These are phyloP conservation scores for Carposina sasakii DNA, from an alignment of 1,140 invertebrate species.

Conservation along the genomic window DNA sequence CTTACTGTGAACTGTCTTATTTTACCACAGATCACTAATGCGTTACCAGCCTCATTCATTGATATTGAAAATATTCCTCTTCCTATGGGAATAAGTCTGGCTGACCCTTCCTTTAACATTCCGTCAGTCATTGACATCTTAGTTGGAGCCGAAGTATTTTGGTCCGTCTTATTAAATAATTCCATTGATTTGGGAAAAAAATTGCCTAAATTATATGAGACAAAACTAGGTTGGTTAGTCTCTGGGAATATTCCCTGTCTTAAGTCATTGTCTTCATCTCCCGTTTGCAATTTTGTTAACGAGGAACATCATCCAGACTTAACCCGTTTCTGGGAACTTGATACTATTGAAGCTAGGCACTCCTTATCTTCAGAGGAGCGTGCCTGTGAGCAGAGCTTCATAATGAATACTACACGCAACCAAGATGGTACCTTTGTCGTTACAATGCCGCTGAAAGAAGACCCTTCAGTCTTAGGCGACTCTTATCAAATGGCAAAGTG, in stretches of 20 bases:
- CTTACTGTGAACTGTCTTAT: constrained; percentile 24
- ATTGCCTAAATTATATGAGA: constrained; percentile 24
- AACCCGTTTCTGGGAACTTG: constrained; percentile 21
- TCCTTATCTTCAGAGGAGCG: constrained; percentile 19
- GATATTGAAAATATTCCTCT: constrained; percentile 19
- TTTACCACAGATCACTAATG: constrained; percentile 31
- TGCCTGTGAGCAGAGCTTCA: constrained; percentile 18
- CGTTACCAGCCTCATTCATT: constrained; percentile 16
- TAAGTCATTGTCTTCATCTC: background rate
- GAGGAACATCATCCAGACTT: constrained; percentile 9
- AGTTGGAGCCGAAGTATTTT: constrained; percentile 31
- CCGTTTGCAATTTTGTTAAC: constrained; percentile 7
- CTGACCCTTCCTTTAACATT: constrained; percentile 33
- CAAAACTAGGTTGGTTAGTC: constrained; percentile 28
- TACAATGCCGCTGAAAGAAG: constrained; percentile 27
- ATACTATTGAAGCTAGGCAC: constrained; percentile 15
- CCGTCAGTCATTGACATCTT: constrained; percentile 32
- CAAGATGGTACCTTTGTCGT: constrained; percentile 18
- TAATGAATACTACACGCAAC: constrained; percentile 11
- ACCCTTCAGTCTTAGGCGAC: constrained; percentile 18
- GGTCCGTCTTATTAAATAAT: constrained; percentile 20
- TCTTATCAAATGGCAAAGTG: constrained; percentile 9
- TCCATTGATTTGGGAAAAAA: constrained; percentile 27
- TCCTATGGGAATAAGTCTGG: constrained; percentile 21
- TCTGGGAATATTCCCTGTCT: constrained; percentile 10